phyloP scores from a whole-genome alignment of 2,113 vertebrate genomes.

The Amphiprion percula region DNA sequence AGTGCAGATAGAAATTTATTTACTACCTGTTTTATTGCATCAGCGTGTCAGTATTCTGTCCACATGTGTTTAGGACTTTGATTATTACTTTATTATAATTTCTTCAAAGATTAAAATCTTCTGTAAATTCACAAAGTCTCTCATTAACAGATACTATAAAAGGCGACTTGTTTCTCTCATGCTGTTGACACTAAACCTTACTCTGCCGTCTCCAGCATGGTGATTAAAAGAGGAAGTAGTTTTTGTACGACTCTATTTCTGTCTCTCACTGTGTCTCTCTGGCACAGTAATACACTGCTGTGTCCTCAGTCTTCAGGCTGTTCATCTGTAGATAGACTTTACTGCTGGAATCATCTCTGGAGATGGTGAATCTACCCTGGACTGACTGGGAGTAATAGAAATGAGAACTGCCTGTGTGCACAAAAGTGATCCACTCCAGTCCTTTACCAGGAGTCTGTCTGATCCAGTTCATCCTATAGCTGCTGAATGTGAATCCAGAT shows the following conservation, averaged over 20 bases:
- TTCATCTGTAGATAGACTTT: slow-evolving; percentile 42
- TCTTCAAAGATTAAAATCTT: too few species aligned
- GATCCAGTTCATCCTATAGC: slow-evolving; percentile 25
- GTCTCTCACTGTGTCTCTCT: slow-evolving; percentile 3
- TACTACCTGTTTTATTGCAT: too few species aligned
- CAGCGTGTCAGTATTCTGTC: too few species aligned
- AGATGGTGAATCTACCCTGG: slow-evolving; percentile 25
- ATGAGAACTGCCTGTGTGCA: accelerated
- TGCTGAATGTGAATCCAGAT: slow-evolving; percentile 19
- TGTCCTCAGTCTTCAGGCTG: slow-evolving; percentile 33
- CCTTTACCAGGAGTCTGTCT: slow-evolving; percentile 59
- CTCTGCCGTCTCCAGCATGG: too few species aligned
- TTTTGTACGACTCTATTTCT: slow-evolving; percentile 3
- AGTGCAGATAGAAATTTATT: too few species aligned
- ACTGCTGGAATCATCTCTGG: slow-evolving; percentile 44
- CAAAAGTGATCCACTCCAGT: slow-evolving; percentile 21
- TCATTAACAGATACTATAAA: too few species aligned
- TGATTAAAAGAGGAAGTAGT: slow-evolving; percentile 1
- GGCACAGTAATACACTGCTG: slow-evolving; percentile 41
- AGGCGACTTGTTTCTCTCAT: too few species aligned
- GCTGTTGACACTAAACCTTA: too few species aligned
- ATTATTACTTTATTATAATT: too few species aligned
- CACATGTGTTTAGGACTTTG: too few species aligned
- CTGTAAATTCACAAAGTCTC: too few species aligned
- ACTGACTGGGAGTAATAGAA: slow-evolving; percentile 41